Base-by-base conservation (phyloP, 2,888 invertebrate genomes). In the Lottia gigantea region DNA sequence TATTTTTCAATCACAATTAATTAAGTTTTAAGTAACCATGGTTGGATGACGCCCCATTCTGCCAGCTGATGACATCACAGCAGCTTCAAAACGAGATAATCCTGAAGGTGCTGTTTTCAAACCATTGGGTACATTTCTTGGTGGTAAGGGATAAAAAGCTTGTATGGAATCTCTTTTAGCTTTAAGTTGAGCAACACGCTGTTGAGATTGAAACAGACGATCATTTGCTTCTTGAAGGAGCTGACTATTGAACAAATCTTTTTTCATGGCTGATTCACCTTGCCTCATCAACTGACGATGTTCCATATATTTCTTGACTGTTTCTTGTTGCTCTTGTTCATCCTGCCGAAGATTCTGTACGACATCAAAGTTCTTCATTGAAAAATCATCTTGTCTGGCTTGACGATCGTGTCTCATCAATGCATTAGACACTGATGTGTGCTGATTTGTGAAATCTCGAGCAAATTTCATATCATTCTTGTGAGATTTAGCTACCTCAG, bases 371-470 rank as follows among this genome's bases (percentile, higher is more conserved):
- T 75, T 80, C 16, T 72, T 67, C 61, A 74, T 76, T 1, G 80
- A 64, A 14, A 64, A 64, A 71, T 85, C 85, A n/a, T 87, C 87
- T 31, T 63, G 70, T 67, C 77, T 78, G 0, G 85, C 79, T 68
- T 84, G 84, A 19, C 84, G 73, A 74, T 88, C 87, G 71, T 87
- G 87, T 26, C 85, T 74, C 76, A 85, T 79, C 25, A 88, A 76
- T 23, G 88, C 88, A 65, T 87, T 87, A 6, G 87, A 87, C 14
- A 88, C 86, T 4, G 87, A 87, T 2, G 86, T 87, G 67, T 87
- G 87, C 76, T 88, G 88, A 64, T 79, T 82, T 72, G 77, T 84
- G 73, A 88, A 88, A 66, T 87, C 87, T 7, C 79, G 76, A 40
- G 85, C 80, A 75, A 88, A 87, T 3, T 82, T 78, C 46, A 78